Percentiles rank a stretch among this genome's conserved stretches.
phyloP scores from a whole-genome alignment of 2,888 invertebrate species.

The Andrena camellia region DNA sequence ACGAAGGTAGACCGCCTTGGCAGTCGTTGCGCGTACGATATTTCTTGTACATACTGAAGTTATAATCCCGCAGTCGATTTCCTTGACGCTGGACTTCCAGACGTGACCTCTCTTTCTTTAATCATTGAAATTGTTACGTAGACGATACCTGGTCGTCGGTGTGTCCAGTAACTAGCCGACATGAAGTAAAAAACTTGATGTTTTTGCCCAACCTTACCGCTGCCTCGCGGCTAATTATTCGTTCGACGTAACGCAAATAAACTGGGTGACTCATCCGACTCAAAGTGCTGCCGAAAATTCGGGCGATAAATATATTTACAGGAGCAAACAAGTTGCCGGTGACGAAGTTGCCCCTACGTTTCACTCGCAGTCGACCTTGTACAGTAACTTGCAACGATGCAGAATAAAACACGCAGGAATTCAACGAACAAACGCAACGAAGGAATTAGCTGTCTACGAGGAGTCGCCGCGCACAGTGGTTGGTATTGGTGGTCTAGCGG shows the following conservation, averaged over 20 bases:
- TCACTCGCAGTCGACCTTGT: too few relatives aligned
- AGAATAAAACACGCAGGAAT: background rate
- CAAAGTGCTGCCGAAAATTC: background rate
- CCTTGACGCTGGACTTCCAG: constrained; percentile 21
- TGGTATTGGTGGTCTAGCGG: too few relatives aligned
- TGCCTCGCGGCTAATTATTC: constrained; percentile 6
- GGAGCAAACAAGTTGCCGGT: too few relatives aligned
- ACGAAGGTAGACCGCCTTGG: background rate
- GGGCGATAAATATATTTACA: background rate
- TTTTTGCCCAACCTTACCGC: background rate
- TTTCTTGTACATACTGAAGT: background rate
- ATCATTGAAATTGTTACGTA: background rate
- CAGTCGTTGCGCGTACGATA: constrained; percentile 6
- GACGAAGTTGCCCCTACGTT: too few relatives aligned
- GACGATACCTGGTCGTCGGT: background rate
- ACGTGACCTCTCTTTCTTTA: background rate
- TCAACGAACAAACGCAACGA: background rate
- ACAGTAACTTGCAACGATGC: too few relatives aligned
- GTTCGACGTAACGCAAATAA: background rate
- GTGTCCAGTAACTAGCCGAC: background rate
- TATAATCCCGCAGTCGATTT: constrained; percentile 25
- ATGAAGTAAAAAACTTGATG: background rate
- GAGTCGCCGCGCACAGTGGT: too few relatives aligned
- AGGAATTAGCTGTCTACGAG: too few relatives aligned
- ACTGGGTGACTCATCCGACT: background rate